Conservation (phyloP, 2,113 vertebrate genomes). For the Haplochromis burtoni region DNA sequence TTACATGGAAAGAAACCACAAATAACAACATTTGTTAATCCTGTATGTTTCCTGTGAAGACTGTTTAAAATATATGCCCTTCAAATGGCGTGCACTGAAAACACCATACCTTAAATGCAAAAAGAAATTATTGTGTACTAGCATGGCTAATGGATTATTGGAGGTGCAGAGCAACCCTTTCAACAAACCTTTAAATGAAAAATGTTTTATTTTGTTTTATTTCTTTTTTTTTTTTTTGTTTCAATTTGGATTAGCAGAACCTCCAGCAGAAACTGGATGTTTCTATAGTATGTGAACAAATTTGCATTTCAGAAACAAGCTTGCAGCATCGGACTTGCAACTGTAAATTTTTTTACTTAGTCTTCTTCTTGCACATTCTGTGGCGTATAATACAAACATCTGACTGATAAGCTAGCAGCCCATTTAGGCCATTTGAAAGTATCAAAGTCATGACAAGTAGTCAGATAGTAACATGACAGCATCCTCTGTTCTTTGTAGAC, state of each 20-base stretch:
- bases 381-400: neutral
- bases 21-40: neutral
- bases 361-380: neutral
- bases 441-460: neutral
- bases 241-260: neutral
- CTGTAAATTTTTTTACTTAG: rapidly evolving
- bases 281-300: neutral
- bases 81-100: neutral
- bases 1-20: neutral
- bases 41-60: neutral
- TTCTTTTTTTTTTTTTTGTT: rapidly evolving
- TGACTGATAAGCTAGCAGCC: neutral
- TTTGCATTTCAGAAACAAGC: neutral
- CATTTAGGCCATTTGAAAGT: neutral
- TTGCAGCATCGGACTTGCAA: neutral
- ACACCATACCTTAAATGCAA: neutral
- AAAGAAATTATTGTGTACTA: neutral
- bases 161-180: neutral
- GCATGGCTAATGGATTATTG: neutral
- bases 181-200: neutral
- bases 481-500: neutral
- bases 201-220: rapidly evolving
- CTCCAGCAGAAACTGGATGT: neutral
- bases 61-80: neutral
- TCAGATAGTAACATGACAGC: neutral